Percentiles rank a stretch among this genome's conserved stretches.
Evolutionary conservation across 2,797 vertebrate species (phyloP).

Genomic region (Gobio occitaniae): DNA sequence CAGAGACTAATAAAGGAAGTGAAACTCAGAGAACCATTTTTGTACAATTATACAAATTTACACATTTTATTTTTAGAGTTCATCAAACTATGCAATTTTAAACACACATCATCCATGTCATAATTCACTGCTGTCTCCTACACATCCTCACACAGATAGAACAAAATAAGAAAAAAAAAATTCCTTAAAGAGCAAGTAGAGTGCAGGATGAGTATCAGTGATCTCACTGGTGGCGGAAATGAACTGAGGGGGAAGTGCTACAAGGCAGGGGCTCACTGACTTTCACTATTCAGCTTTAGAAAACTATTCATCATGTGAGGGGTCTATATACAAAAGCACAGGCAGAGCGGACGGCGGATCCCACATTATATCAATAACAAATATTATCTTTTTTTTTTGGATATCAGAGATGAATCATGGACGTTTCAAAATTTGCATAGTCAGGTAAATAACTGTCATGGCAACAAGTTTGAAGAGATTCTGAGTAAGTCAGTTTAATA

Average conservation of each 20-base stretch:
- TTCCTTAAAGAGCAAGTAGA: constrained; percentile 21
- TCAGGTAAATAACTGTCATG: background rate
- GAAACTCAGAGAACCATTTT: background rate
- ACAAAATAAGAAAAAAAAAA: constrained; percentile 19
- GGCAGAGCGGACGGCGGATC: background rate
- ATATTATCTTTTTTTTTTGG: background rate
- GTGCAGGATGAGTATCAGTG: constrained; percentile 18
- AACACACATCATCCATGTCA: constrained; percentile 39
- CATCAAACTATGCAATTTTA: constrained; percentile 44
- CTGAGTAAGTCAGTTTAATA: background rate
- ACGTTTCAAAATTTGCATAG: background rate
- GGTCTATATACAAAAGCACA: constrained; percentile 15
- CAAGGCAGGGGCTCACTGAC: constrained; percentile 20
- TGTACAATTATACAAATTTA: constrained; percentile 52
- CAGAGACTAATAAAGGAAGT: background rate
- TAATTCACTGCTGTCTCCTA: constrained; percentile 18
- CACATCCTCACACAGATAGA: constrained; percentile 19
- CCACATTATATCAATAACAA: background rate
- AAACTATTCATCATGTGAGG: background rate
- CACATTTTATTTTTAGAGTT: constrained; percentile 52
- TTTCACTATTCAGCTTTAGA: constrained; percentile 32
- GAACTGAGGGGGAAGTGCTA: constrained; percentile 43
- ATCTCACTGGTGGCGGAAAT: background rate
- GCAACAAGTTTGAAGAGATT: background rate
- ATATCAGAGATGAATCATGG: background rate